Conservation (phyloP, 2,113 vertebrate genomes). For the Chaetura pelagica region DNA sequence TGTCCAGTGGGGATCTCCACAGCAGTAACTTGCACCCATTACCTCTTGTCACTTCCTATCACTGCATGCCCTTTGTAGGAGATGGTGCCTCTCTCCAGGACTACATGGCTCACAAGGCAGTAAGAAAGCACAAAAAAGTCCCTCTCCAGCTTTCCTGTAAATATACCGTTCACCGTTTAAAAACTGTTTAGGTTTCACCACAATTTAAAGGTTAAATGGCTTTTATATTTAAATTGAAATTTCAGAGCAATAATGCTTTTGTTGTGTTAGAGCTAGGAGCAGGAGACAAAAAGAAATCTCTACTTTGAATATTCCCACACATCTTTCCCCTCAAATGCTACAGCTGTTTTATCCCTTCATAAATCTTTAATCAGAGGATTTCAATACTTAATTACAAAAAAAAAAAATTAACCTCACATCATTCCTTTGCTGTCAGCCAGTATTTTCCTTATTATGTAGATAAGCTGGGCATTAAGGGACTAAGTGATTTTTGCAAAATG, state of each 20-base stretch:
- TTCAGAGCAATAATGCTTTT: not conserved
- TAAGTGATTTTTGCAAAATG: conserved; percentile 30
- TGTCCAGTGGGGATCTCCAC: too few relatives aligned
- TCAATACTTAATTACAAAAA: conserved; percentile 53
- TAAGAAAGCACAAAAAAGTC: too few relatives aligned
- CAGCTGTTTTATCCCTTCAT: conserved; percentile 25
- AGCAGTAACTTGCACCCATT: too few relatives aligned
- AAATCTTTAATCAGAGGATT: conserved; percentile 51
- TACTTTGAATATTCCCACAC: conserved; percentile 53
- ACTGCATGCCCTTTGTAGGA: too few relatives aligned
- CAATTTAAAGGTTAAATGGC: conserved; percentile 10
- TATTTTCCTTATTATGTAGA: conserved; percentile 33
- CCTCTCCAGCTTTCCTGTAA: too few relatives aligned
- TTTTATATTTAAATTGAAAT: conserved; percentile 33
- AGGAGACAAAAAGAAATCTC: not conserved
- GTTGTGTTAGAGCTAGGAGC: not conserved
- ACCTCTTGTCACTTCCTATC: too few relatives aligned
- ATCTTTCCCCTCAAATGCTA: conserved; percentile 13
- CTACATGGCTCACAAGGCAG: too few relatives aligned
- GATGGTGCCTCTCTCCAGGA: too few relatives aligned
- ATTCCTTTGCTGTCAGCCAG: conserved; percentile 37
- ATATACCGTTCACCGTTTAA: not conserved
- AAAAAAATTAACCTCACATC: not conserved
- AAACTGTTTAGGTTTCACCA: not conserved
- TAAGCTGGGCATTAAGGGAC: conserved; percentile 23